Evolutionary conservation across 2,888 invertebrate species (phyloP).

Genomic region (Caradrina clavipalpis): DNA sequence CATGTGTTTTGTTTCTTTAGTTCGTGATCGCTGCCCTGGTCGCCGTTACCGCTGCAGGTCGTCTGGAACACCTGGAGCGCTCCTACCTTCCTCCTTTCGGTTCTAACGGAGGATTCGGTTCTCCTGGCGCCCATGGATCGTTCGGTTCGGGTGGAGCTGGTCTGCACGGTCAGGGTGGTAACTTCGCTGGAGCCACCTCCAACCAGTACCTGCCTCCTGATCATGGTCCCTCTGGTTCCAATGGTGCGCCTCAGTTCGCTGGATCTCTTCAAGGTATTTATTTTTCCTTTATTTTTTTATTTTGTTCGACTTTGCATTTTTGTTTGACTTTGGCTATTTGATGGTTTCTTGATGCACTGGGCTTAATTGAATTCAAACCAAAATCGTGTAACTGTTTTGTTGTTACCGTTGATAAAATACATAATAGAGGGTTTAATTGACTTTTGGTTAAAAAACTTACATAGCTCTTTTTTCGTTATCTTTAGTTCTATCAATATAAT

Average conservation of each 20-base stretch:
- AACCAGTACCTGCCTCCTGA: slow-evolving; percentile 86
- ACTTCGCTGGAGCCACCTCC: slow-evolving; percentile 72
- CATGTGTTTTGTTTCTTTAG: slow-evolving; percentile 64
- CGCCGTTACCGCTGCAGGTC: slow-evolving; percentile 80
- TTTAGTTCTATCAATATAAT: no score
- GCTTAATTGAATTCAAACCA: no score
- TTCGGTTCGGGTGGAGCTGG: slow-evolving; percentile 48
- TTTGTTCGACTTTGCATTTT: background rate
- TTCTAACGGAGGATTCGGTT: slow-evolving; percentile 42
- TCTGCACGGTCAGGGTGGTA: background rate
- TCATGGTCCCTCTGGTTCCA: slow-evolving; percentile 73
- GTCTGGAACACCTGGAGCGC: slow-evolving; percentile 84
- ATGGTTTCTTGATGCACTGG: no score
- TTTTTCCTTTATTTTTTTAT: background rate
- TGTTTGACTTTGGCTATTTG: background rate
- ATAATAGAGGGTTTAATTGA: background rate
- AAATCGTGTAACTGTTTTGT: no score
- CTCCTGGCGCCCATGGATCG: slow-evolving; percentile 53
- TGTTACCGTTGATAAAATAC: no score
- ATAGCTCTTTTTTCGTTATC: no score
- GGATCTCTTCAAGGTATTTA: slow-evolving; percentile 63
- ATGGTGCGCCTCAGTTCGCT: slow-evolving; percentile 55
- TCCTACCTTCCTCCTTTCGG: slow-evolving; percentile 83
- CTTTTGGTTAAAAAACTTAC: no score
- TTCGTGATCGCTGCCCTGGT: slow-evolving; percentile 81